These are phyloP conservation scores for Monodelphis domestica DNA, from an alignment of 2,797 vertebrate species.

Conservation along the genomic window DNA sequence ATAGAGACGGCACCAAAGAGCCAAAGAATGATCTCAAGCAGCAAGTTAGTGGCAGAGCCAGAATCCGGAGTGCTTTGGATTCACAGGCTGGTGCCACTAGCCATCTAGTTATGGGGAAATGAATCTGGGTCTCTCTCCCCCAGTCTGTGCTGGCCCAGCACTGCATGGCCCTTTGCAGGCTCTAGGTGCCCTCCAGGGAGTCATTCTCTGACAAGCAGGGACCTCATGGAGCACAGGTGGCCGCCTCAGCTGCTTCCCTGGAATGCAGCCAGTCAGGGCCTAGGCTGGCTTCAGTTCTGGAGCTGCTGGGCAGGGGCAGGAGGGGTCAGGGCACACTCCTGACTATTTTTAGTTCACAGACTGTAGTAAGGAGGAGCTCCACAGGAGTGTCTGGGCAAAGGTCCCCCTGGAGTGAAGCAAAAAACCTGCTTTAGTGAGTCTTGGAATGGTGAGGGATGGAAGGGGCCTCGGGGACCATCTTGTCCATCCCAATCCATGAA, in stretches of 20 bases:
- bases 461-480: background rate
- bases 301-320: background rate
- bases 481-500: background rate
- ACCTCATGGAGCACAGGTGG: background rate
- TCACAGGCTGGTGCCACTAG: background rate
- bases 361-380: background rate
- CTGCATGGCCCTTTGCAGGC: background rate
- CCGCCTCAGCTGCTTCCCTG: background rate
- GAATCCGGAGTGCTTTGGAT: background rate
- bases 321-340: background rate
- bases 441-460: background rate
- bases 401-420: background rate
- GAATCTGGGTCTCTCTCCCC: background rate
- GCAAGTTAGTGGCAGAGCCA: background rate
- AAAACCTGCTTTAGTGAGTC: background rate
- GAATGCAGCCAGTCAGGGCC: background rate
- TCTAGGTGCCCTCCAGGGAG: background rate
- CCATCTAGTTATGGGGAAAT: background rate
- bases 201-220: background rate
- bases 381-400: background rate
- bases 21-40: background rate
- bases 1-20: constrained; percentile 6
- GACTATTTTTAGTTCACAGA: background rate
- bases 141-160: background rate
- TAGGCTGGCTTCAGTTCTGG: background rate